Evolutionary conservation across 2,113 vertebrate genomes (phyloP).

Genomic region (Ariopsis seemanni): DNA sequence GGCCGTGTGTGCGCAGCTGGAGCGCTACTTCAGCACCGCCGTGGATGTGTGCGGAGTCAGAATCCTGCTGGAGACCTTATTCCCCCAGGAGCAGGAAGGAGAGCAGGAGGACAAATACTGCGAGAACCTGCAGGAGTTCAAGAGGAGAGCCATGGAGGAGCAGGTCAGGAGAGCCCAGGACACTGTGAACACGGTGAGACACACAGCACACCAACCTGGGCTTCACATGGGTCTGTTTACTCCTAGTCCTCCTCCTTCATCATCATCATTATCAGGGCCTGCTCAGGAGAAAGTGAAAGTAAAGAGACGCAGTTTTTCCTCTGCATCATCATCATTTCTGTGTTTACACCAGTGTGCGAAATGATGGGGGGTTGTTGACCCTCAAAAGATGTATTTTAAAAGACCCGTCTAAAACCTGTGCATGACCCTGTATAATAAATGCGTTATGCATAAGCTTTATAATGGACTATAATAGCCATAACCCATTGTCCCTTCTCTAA

Average conservation of each 20-base stretch:
- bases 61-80: conserved; percentile 82
- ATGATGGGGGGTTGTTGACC: no score
- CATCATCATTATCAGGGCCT: not conserved
- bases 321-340: not conserved
- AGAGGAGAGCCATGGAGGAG: conserved; percentile 77
- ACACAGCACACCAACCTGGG: not conserved
- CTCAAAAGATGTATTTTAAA: no score
- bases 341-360: not conserved
- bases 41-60: conserved; percentile 83
- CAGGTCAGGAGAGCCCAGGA: conserved; percentile 73
- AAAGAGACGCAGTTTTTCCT: not conserved
- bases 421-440: no score
- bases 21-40: conserved; percentile 81
- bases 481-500: no score
- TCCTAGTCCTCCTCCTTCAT: not conserved
- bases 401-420: no score
- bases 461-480: no score
- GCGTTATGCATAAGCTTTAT: no score
- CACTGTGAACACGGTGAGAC: conserved; percentile 74
- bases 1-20: conserved; percentile 78
- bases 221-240: not conserved
- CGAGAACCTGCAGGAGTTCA: conserved; percentile 85
- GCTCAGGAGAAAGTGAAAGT: not conserved
- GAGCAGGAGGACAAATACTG: conserved; percentile 82
- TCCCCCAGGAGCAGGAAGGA: conserved; percentile 72